These are phyloP conservation scores for Clostera curtula DNA, from an alignment of 2,888 invertebrate genomes.

Conservation along the genomic window DNA sequence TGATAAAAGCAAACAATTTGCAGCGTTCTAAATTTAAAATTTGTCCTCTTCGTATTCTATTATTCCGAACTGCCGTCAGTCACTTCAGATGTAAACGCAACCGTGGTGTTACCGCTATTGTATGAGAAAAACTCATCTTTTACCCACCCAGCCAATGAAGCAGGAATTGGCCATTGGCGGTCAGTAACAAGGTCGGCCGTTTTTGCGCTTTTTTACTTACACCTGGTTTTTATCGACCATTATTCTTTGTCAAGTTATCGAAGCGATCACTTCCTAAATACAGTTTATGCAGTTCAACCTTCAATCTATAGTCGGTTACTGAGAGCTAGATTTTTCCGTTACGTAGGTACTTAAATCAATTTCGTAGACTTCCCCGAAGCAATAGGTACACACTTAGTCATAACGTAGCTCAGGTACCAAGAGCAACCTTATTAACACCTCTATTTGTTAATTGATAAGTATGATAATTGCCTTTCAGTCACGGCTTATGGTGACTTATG, in stretches of 20 bases:
- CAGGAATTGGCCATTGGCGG: conserved; percentile 48
- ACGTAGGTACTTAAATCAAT: too few relatives aligned
- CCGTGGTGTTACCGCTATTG: background rate
- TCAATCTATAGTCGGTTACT: background rate
- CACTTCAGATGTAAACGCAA: background rate
- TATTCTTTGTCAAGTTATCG: conserved; percentile 13
- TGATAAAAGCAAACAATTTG: too few relatives aligned
- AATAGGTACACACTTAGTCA: too few relatives aligned
- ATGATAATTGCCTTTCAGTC: too few relatives aligned
- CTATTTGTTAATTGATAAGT: too few relatives aligned
- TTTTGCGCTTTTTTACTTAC: conserved; percentile 26
- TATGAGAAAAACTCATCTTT: conserved; percentile 15
- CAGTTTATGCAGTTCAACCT: background rate
- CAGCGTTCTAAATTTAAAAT: background rate
- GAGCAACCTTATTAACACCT: too few relatives aligned
- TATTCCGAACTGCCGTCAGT: background rate
- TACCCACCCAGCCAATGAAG: conserved; percentile 43
- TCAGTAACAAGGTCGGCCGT: conserved; percentile 42
- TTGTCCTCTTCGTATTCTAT: background rate
- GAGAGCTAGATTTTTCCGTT: too few relatives aligned
- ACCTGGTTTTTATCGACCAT: conserved; percentile 27
- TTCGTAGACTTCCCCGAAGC: too few relatives aligned
- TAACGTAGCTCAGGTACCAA: too few relatives aligned
- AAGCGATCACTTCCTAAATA: conserved; percentile 22
- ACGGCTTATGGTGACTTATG: too few relatives aligned